Base-by-base conservation (phyloP, 2,113 vertebrate genomes). In the Tylochromis polylepis region DNA sequence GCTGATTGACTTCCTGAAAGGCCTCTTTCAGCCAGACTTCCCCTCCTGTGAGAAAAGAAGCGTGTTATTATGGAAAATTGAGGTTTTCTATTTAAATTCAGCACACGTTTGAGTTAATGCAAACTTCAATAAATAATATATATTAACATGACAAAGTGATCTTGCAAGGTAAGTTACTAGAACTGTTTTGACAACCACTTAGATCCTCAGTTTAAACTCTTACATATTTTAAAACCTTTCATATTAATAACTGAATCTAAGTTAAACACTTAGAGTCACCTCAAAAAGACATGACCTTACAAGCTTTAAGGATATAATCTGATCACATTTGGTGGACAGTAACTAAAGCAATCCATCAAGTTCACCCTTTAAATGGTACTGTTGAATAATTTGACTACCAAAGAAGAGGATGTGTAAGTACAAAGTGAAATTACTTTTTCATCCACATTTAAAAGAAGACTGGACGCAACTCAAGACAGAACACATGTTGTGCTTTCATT, bases 21-120 rank as follows among this genome's bases (percentile, higher is more conserved):
- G 65, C 36, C 11, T 92, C 95, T 22, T 95, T 82, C 38, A 94
- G 87, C 98, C 98, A 99, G 3, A 90, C 1, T 0, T 46, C 91
- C 89, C 95, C 95, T 86, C 92, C 97, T 97, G 91, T 36, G 67
- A 79, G 16, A 67, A 79, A 85, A 88, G 11, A 91, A 24, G n/a
- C 87, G 29, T 1, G 24, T n/a, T 41, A 31, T 72, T 36, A 85
- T 38, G 41, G 11, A 49, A 55, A 72, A 67, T 53, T 4, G 0
- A 7, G 41, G 18, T 22, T 51, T 55, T 57, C 10, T 8, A 24
- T 29, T 36, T 46, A 20, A 20, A 12, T 75, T 6, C 43, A 85
- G 4, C n/a, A 16, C 22, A 60, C 20, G 41, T 53, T 31, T 58
- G n/a, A 18, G 22, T 16, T 43, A 59, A 59, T 2, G 55, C 24